A percentile compares a stretch with the other conserved stretches of the same genome.
These are phyloP conservation scores for Diplazon laetatorius DNA, from an alignment of 2,888 invertebrate species.

Conservation along the genomic window DNA sequence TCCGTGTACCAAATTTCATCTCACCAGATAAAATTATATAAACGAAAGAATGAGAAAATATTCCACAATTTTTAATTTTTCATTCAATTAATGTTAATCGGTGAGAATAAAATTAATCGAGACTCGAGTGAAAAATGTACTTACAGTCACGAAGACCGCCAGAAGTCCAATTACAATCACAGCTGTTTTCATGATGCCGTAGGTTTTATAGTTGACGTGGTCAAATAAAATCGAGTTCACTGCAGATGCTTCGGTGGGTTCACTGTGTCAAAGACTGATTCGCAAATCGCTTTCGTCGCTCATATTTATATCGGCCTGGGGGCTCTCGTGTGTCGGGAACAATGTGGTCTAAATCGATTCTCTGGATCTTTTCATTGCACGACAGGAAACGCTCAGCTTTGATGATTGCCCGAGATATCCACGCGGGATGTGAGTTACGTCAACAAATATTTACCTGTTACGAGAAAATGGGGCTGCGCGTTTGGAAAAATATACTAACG, in stretches of 20 bases:
- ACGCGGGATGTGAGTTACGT: slow-evolving; percentile 42
- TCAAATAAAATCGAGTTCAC: background rate
- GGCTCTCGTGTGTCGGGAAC: slow-evolving; percentile 10
- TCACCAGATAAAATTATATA: too few species aligned
- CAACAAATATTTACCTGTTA: slow-evolving; percentile 40
- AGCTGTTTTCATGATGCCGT: slow-evolving; percentile 38
- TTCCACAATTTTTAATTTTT: too few species aligned
- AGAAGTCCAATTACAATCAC: slow-evolving; percentile 32
- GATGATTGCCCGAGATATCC: slow-evolving; percentile 57
- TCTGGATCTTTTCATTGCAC: slow-evolving; percentile 32
- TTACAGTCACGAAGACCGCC: slow-evolving; percentile 38
- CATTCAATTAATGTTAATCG: background rate
- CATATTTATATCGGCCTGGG: slow-evolving; percentile 55
- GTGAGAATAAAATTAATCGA: background rate
- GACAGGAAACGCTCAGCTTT: slow-evolving; percentile 53
- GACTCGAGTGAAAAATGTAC: slow-evolving; percentile 8
- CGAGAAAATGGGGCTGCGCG: background rate
- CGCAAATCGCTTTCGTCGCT: slow-evolving; percentile 3
- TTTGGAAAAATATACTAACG: background rate
- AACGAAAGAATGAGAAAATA: too few species aligned
- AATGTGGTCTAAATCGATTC: slow-evolving; percentile 3
- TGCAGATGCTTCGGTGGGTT: slow-evolving; percentile 2
- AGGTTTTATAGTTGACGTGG: background rate
- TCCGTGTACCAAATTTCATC: too few species aligned
- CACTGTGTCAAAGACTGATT: slow-evolving; percentile 33